Percentiles rank a stretch among this genome's conserved stretches.
phyloP scores from a whole-genome alignment of 2,113 vertebrate genomes.

The Cephalopterus ornatus region DNA sequence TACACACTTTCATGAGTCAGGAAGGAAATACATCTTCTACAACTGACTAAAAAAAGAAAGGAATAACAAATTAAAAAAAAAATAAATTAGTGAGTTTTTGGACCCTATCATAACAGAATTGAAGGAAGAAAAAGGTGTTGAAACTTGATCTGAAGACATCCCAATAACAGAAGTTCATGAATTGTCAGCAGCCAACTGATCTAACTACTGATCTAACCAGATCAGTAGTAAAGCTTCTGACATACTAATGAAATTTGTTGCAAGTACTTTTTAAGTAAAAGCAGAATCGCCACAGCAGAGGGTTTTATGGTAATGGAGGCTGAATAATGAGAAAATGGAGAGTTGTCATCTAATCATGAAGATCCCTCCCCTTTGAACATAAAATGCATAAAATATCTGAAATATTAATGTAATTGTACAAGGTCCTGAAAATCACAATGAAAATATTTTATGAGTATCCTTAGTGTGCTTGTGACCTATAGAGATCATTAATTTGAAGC shows the following conservation, averaged over 20 bases:
- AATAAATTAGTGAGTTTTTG: not conserved
- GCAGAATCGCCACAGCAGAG: not conserved
- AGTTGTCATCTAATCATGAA: not conserved
- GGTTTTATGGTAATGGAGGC: not conserved
- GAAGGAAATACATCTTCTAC: not conserved
- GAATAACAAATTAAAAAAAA: not conserved
- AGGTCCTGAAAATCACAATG: conserved; percentile 61
- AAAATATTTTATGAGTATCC: conserved; percentile 68
- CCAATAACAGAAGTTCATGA: not conserved
- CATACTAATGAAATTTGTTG: not conserved
- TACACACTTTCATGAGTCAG: not conserved
- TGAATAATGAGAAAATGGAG: conserved; percentile 28
- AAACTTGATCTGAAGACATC: not conserved
- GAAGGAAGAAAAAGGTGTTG: not conserved
- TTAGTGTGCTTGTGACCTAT: conserved; percentile 64
- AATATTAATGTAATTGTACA: conserved; percentile 64
- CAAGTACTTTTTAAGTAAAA: not conserved
- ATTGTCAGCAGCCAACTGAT: not conserved
- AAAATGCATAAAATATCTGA: conserved; percentile 49
- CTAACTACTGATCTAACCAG: not conserved
- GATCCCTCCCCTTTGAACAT: conserved; percentile 36
- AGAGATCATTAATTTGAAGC: conserved; percentile 64
- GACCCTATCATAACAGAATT: not conserved
- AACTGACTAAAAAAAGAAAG: not conserved
- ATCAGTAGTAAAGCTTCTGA: not conserved